phyloP scores from a whole-genome alignment of 2,797 vertebrate genomes.

The Poliocrania exsul region DNA sequence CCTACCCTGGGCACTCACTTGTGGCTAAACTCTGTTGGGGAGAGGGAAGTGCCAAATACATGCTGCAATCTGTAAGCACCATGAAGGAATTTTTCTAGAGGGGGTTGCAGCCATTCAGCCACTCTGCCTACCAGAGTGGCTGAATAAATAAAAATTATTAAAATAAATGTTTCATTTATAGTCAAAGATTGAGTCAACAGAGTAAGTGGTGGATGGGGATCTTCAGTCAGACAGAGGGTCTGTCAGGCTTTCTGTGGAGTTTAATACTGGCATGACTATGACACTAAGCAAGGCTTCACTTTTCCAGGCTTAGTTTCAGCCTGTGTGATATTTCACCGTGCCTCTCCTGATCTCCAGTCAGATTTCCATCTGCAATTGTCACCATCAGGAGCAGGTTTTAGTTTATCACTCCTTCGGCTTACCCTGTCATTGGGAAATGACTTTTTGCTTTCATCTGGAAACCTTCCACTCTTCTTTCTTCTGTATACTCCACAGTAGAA shows the following conservation, averaged over 20 bases:
- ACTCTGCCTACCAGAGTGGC: not conserved
- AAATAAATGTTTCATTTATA: not conserved
- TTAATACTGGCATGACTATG: not conserved
- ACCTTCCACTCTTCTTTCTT: not conserved
- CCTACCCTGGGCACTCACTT: not conserved
- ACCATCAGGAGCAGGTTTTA: not conserved
- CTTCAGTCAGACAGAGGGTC: not conserved
- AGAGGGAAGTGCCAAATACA: not conserved
- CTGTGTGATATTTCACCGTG: not conserved
- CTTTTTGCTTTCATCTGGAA: not conserved
- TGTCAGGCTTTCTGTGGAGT: not conserved
- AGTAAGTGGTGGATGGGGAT: not conserved
- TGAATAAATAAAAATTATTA: no score
- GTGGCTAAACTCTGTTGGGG: not conserved
- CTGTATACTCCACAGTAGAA: not conserved
- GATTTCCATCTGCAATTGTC: not conserved
- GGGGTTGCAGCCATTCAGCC: not conserved
- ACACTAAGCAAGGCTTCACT: not conserved
- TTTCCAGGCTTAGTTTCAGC: not conserved
- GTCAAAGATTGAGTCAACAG: not conserved
- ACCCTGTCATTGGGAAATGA: not conserved
- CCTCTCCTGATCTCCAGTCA: not conserved
- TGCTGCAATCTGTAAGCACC: not conserved
- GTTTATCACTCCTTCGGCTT: not conserved
- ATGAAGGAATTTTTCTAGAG: not conserved